phyloP scores from a whole-genome alignment of 1,140 invertebrate species.

The Panulirus ornatus region DNA sequence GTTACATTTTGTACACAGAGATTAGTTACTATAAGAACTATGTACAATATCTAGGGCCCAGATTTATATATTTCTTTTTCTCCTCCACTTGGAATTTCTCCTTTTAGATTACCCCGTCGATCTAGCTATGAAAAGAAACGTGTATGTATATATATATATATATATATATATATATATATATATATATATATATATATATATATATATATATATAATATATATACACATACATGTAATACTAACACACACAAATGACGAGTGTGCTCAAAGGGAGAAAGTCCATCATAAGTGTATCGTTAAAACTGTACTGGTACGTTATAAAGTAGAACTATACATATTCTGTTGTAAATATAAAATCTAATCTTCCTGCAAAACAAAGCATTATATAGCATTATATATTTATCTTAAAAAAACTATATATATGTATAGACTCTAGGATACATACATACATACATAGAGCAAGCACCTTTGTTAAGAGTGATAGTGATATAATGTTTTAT shows the following conservation, averaged over 20 bases:
- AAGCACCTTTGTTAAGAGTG: constrained; percentile 50
- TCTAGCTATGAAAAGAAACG: not conserved
- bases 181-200: constrained; percentile 1
- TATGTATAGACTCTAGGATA: constrained; percentile 33
- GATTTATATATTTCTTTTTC: constrained; percentile 1
- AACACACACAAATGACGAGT: constrained; percentile 12
- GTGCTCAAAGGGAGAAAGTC: not conserved
- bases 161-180: constrained; percentile 9
- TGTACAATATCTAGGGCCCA: constrained; percentile 56
- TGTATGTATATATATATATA: constrained; percentile 12
- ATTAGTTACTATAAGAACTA: constrained; percentile 34
- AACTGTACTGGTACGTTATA: constrained; percentile 26
- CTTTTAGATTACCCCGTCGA: not conserved
- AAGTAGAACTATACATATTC: constrained; percentile 44
- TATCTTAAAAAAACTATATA: constrained; percentile 46
- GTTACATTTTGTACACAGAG: constrained; percentile 54
- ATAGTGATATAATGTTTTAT: constrained; percentile 9
- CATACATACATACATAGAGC: constrained; percentile 9
- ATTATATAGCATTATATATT: constrained; percentile 44
- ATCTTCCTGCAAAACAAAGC: constrained; percentile 34
- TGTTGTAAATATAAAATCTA: constrained; percentile 68
- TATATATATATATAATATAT: constrained; percentile 6
- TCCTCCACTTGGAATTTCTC: not conserved
- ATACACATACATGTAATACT: not conserved
- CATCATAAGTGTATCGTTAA: not conserved